Evolutionary conservation across 1,140 invertebrate genomes (phyloP), one percentile per base, ranked within the genome.

Genomic region (Microplitis demolitor): DNA sequence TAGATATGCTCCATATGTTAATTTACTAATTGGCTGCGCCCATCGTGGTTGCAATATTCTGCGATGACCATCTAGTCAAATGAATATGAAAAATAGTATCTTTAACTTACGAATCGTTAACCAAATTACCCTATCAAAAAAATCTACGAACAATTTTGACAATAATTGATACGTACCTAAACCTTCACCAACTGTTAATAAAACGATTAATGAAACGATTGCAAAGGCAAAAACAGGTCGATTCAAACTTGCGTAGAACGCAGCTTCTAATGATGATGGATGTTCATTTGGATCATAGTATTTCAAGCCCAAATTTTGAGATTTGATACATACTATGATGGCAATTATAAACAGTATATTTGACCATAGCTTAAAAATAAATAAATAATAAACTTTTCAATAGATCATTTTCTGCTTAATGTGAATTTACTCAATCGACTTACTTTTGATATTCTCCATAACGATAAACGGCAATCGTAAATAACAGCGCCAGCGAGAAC

Each of bases 1-100:
- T 14, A 93, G 85, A 80, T 91, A 93, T 71, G 91, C 91, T 73
- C 91, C 90, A 79, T 91, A 93, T 5, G 90, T 91, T 58, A 93
- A 82, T 77, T 90, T 88, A 39, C 90, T 89, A 45, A 93, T 83
- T 14, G 91, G 91, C 74, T 83, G 82, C 35, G 78, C 74, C 83
- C 80, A 83, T 37, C 73, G 33, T 39, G 75, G 72, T 54, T 78
- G 81, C 6, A 81, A 77, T 62, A 83, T 78, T 39, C 80, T 80
- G 45, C 80, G 78, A 76, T 80, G 69, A 33, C 77, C 74, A 69
- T 80, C 83, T 83, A 71, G 45, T 24, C 24, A 24, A 24, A 24
- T 24, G 0, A 24, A 24, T 24, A 24, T 24, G 24, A 24, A 0
- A 24, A 24, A 24, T 24, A 1, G 24, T 24, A 24, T 1, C 24